phyloP scores from a whole-genome alignment of 2,113 vertebrate genomes.

The Vulpes vulpes region DNA sequence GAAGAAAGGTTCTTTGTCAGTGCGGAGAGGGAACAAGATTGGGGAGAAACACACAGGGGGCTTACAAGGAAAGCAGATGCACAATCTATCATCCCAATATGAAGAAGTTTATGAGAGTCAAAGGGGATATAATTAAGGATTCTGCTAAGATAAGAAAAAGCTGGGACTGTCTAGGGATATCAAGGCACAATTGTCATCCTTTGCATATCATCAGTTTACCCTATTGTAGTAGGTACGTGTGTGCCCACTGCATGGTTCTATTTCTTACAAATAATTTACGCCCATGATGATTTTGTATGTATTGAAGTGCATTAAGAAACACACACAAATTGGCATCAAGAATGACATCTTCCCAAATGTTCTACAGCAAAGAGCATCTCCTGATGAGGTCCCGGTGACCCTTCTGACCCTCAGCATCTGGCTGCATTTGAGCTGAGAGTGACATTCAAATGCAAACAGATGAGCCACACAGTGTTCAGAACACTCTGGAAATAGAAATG shows the following conservation, averaged over 20 bases:
- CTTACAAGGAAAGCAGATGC: neutral
- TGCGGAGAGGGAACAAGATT: rapidly evolving
- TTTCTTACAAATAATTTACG: rapidly evolving
- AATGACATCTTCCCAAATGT: neutral
- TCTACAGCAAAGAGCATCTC: neutral
- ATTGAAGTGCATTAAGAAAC: neutral
- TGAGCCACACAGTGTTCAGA: conserved; percentile 66
- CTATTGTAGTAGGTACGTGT: rapidly evolving
- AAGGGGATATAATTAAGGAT: neutral
- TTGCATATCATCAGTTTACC: rapidly evolving
- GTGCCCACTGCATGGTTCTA: rapidly evolving
- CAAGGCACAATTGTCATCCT: rapidly evolving
- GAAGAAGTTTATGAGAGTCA: neutral
- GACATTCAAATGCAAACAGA: conserved; percentile 55
- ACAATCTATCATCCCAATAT: rapidly evolving
- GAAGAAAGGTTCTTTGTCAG: too few relatives aligned
- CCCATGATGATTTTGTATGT: neutral
- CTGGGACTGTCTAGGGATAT: neutral
- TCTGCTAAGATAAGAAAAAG: neutral
- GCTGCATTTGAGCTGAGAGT: neutral
- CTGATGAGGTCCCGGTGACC: neutral
- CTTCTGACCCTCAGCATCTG: conserved; percentile 1
- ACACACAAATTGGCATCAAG: neutral
- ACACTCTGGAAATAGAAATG: conserved; percentile 68
- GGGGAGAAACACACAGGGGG: neutral